Base-by-base conservation (phyloP, 1,140 invertebrate species). In the Drosophila ogumai region DNA sequence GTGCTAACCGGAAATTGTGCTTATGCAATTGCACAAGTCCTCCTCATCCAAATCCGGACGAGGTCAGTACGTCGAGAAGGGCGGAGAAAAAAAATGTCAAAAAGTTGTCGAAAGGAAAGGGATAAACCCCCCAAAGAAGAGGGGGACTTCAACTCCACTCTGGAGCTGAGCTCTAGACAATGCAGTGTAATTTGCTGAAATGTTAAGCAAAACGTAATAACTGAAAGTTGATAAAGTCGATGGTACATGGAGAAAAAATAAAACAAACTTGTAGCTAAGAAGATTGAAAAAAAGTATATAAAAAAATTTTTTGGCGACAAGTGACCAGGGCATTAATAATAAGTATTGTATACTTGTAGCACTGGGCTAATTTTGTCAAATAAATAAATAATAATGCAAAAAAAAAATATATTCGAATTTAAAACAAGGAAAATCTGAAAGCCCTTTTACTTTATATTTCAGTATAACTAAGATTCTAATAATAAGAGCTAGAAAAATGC, bases 181-280 rank as follows among this genome's bases (percentile, higher is more conserved):
- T 82, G 68, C 72, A 80, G 66, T 59, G 81, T 85, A 85, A 81
- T 90, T 87, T 87, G 82, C 82, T 66, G 77, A 90, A 71, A 90
- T 81, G 73, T 69, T 78, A 79, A 90, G 78, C 75, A 90, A 88
- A 87, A 82, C 75, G 79, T 87, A 81, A 87, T 87, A 72, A 81
- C 82, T 71, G 81, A 78, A 55, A 75, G 84, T 85, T 81, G 82
- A 81, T 82, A 85, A 75, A 72, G 77, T 85, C 69, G 49, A 75
- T 54, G 47, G n/a, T 57, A 64, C 74, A 54, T 13, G 10, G 9
- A 8, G 19, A 40, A 34, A 67, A 25, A 72, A 79, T 78, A 60
- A 64, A 54, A 28, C 25, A 6, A 28, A 6, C 25, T 28, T 28
- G 25, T 5, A 28, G 25, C 6, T 28, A 5, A 28, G 6, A 28